phyloP scores from a whole-genome alignment of 2,113 vertebrate species.

The Strix uralensis region DNA sequence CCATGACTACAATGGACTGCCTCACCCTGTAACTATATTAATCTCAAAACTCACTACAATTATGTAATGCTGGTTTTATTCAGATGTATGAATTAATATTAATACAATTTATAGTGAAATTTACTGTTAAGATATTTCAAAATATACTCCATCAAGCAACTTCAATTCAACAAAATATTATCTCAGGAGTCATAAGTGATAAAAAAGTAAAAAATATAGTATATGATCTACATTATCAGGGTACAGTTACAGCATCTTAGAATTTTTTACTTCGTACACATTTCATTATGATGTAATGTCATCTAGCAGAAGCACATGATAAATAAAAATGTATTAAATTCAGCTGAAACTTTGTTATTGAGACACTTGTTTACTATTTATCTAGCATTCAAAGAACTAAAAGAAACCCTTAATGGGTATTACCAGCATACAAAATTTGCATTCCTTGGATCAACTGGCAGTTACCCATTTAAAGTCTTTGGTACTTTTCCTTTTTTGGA shows the following conservation, averaged over 20 bases:
- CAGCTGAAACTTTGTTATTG: neutral
- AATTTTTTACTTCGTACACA: neutral
- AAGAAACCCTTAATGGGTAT: neutral
- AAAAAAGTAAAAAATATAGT: neutral
- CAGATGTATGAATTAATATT: neutral
- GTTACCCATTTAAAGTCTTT: neutral
- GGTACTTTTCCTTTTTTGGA: conserved; percentile 48
- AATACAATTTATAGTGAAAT: neutral
- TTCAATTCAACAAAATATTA: neutral
- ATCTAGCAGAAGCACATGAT: neutral
- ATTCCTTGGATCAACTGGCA: neutral
- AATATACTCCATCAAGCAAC: neutral
- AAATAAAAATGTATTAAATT: neutral
- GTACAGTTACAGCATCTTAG: neutral
- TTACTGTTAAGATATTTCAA: neutral
- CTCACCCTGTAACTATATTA: neutral
- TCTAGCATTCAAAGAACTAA: neutral
- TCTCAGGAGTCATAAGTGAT: neutral
- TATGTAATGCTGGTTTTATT: neutral
- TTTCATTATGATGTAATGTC: neutral
- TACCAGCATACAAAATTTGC: neutral
- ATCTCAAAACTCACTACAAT: neutral
- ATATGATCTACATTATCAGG: neutral
- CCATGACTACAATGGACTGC: neutral
- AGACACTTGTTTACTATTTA: neutral